Base-by-base conservation (phyloP, 2,113 vertebrate genomes). In the Oncorhynchus tshawytscha region DNA sequence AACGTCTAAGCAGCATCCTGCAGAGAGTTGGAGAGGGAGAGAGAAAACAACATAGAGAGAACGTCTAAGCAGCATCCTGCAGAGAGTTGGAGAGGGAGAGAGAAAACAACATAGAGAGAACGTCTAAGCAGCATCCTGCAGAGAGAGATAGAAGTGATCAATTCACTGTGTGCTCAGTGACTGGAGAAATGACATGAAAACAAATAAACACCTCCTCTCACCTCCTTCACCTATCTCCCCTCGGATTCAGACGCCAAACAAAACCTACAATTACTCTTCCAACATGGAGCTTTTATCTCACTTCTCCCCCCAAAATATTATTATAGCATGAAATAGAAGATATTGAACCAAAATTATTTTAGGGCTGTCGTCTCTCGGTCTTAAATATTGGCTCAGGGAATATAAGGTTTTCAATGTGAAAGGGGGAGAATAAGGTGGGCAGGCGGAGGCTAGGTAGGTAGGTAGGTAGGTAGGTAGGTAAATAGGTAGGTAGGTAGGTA, bases 181-280 rank as follows among this genome's bases (percentile, higher is more conserved):
- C 69, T 22, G 67, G 64, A 71, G 71, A 78, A 70, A 73, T 51
- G 20, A 82, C 78, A 79, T 78, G 78, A 79, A 85, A 88, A 90
- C 82, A 88, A 84, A 82, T 49, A 75, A 80, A 83, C 59, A 29
- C 65, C 15, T 9, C 65, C 31, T 6, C 31, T 34, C 31, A 34
- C 31, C 31, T 34, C 31, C 31, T 6, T 34, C 31, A 6, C 31
- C 31, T 34, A 71, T 74, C 69, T 59, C 74, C 74, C 81, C 83
- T 70, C 20, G 74, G 70, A 74, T 31, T 39, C 71, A 79, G 29
- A 22, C 24, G 4, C 70, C n/a, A 39, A 68, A 79, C 81, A 78
- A 82, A 85, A 76, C 27, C 27, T 8, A 80, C 78, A 81, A 78
- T 87, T 85, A 84, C 74, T 79, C 34, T 68, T 82, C 82, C 51